Percentiles rank a stretch among this genome's conserved stretches.
These are phyloP conservation scores for Sarotherodon lohbergeri DNA, from an alignment of 2,113 vertebrate species.

Conservation along the genomic window DNA sequence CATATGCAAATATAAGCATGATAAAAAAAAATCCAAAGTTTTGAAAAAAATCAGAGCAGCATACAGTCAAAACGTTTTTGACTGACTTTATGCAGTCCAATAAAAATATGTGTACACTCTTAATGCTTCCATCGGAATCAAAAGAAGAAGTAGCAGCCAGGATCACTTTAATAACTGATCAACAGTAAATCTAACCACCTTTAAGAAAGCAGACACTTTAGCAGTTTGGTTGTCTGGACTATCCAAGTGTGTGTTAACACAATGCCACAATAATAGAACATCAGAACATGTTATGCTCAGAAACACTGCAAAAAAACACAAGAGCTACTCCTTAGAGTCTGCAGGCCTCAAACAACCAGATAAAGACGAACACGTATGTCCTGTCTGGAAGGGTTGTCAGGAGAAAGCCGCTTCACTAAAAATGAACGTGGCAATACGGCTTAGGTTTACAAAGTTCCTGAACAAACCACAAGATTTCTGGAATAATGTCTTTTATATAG, in stretches of 20 bases:
- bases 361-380: background rate
- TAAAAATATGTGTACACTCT: rapidly evolving
- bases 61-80: background rate
- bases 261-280: background rate
- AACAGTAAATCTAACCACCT: background rate
- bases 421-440: rapidly evolving
- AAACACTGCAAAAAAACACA: background rate
- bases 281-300: background rate
- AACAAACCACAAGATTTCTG: background rate
- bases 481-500: background rate
- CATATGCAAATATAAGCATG: rapidly evolving
- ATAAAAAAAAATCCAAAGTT: background rate
- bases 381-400: background rate
- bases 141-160: background rate
- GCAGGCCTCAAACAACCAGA: background rate
- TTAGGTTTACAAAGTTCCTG: background rate
- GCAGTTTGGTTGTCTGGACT: background rate
- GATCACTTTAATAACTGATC: background rate
- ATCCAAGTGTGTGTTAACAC: background rate
- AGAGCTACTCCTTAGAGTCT: background rate
- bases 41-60: background rate
- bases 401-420: background rate
- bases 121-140: background rate
- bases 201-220: background rate
- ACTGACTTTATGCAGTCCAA: background rate